Conservation (phyloP, 2,888 invertebrate genomes). For the Acrocera orbiculus region DNA sequence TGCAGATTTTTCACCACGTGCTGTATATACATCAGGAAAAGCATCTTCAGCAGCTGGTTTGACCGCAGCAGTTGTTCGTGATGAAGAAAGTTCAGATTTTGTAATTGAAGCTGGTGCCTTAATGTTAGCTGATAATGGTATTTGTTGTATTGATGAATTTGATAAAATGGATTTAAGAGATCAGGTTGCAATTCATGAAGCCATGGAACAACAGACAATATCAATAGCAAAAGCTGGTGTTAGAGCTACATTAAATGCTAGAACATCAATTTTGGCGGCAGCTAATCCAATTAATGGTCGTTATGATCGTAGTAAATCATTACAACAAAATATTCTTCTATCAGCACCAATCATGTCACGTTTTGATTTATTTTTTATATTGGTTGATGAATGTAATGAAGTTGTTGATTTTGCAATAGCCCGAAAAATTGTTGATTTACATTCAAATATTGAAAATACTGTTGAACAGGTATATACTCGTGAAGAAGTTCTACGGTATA, state of each 20-base stretch:
- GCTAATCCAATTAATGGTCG: constrained; percentile 97
- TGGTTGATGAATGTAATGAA: constrained; percentile 93
- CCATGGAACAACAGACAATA: constrained; percentile 99
- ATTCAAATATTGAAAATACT: constrained; percentile 64
- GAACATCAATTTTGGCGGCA: constrained; percentile 94
- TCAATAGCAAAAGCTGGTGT: constrained; percentile 97
- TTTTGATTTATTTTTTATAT: constrained; percentile 95
- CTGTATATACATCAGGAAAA: constrained; percentile 97
- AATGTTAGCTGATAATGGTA: constrained; percentile 97
- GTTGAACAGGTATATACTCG: constrained; percentile 68
- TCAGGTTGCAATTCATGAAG: constrained; percentile 99
- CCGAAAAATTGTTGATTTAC: constrained; percentile 84
- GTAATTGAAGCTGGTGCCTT: constrained; percentile 99
- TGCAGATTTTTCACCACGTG: constrained; percentile 84
- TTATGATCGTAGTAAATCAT: constrained; percentile 82
- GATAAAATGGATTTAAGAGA: constrained; percentile 98
- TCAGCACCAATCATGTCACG: constrained; percentile 98
- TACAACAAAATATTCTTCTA: constrained; percentile 85
- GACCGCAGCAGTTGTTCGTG: constrained; percentile 92
- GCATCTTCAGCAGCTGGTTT: constrained; percentile 95
- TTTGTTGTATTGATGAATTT: constrained; percentile 98
- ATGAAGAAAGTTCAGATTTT: constrained; percentile 96
- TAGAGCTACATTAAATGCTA: constrained; percentile 89
- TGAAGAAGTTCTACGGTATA: constrained; percentile 83
- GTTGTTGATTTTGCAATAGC: constrained; percentile 95